These are phyloP conservation scores for Heliconius hermathena DNA, from an alignment of 1,140 invertebrate species.

Conservation along the genomic window DNA sequence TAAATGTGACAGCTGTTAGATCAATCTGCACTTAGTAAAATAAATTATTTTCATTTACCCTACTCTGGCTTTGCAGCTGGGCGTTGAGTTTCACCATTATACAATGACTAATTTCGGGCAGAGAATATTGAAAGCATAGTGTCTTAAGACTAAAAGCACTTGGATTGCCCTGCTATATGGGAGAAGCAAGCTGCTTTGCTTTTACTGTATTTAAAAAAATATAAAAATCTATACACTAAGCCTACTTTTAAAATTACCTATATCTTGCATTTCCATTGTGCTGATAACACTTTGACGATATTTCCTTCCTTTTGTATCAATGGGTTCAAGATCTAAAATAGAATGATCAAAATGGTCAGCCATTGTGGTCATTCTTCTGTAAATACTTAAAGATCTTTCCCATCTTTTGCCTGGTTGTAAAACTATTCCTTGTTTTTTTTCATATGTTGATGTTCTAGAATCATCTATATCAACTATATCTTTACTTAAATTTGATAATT, in stretches of 20 bases:
- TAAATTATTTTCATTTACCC: too few species aligned
- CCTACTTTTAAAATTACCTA: slow-evolving; percentile 33
- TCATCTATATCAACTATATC: slow-evolving; percentile 23
- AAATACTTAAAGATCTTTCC: slow-evolving; percentile 76
- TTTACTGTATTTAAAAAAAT: too few species aligned
- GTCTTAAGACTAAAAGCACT: too few species aligned
- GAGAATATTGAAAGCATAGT: too few species aligned
- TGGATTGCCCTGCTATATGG: too few species aligned
- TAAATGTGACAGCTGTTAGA: too few species aligned
- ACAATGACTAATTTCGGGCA: too few species aligned
- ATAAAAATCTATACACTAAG: too few species aligned
- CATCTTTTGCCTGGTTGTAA: slow-evolving; percentile 76
- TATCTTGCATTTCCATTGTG: slow-evolving; percentile 74
- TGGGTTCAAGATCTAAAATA: slow-evolving; percentile 57
- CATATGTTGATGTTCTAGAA: slow-evolving; percentile 23
- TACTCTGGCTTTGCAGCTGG: too few species aligned
- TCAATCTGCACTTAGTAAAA: too few species aligned
- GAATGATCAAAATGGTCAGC: slow-evolving; percentile 60
- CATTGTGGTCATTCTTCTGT: slow-evolving; percentile 69
- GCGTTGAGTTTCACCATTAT: too few species aligned
- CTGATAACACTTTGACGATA: slow-evolving; percentile 74
- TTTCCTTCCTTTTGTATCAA: slow-evolving; percentile 66
- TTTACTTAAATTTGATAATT: neutral
- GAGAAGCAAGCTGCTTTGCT: too few species aligned
- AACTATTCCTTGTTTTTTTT: slow-evolving; percentile 58